Base-by-base conservation (phyloP, 30 jellyfish, hydroid and myxozoan species). In the Aurelia sp. region DNA sequence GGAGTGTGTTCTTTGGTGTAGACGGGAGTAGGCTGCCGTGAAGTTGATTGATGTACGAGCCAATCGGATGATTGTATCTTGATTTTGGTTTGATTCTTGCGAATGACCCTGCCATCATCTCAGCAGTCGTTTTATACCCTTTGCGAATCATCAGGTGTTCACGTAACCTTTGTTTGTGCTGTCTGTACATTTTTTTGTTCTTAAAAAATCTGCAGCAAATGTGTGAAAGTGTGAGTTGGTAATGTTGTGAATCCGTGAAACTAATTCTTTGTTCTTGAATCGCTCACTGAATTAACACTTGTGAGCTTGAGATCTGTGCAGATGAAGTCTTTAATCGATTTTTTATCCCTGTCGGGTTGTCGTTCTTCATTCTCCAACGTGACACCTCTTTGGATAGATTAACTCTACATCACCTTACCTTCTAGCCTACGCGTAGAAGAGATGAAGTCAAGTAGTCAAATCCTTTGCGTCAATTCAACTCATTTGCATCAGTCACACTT, bases 231-330 rank as follows among this genome's bases (percentile, higher is more conserved):
- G 69, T 8, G 35, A n/a, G 12, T 59, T 1, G 27, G 13, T 12
- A 35, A 18, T 11, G 55, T 44, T 44, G 55, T 44, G 55, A 44
- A 59, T 22, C 69, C 30, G 35, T 59, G 69, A 59, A 59, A n/a
- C 12, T 59, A 6, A 21, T n/a, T 22, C 35, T 11, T 59, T 59
- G 69, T 59, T 59, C 69, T 22, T 22, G 3, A 59, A 59, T 59
- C 69, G 13, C 69, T 4, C 69, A 35, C 69, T 8, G 69, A 59
- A 59, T 59, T 59, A 18, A 13, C 35, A 18, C 13, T n/a, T 59
- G 30, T 4, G 69, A 59, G 35, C 69, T 18, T 59, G 35, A 59
- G 69, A 59, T 22, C 69, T 59, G 69, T 30, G 69, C 69, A 59
- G 69, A 59, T 59, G 69, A 59, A 59, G 15, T 22, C 11, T 13